These are phyloP conservation scores for Microcebus griseorufus DNA, from an alignment of 2,113 vertebrate species.

Conservation along the genomic window DNA sequence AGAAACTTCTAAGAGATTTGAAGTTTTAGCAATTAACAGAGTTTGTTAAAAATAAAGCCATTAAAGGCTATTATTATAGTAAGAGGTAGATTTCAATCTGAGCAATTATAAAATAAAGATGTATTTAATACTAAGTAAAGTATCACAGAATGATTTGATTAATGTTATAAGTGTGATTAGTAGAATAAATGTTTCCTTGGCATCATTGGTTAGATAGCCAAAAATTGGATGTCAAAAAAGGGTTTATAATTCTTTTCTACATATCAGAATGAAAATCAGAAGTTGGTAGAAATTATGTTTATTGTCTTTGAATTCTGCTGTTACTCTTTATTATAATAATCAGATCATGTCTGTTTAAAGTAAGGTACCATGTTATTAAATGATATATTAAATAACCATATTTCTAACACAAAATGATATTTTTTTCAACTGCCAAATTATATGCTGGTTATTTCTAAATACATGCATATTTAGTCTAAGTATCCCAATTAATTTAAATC, in stretches of 20 bases:
- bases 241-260: not conserved
- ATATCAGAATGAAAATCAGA: slow-evolving; percentile 1
- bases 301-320: not conserved
- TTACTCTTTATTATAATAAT: not conserved
- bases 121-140: slow-evolving; percentile 46
- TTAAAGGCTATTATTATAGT: slow-evolving; percentile 45
- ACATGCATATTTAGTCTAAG: not conserved
- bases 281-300: not conserved
- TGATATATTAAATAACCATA: not conserved
- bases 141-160: not conserved
- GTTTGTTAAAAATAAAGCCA: not conserved
- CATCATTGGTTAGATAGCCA: not conserved
- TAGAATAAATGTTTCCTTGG: not conserved
- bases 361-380: not conserved
- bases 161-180: not conserved
- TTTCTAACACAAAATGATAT: not conserved
- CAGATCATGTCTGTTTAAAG: not conserved
- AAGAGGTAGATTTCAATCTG: slow-evolving; percentile 47
- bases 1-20: slow-evolving; percentile 55
- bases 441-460: not conserved
- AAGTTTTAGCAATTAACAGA: slow-evolving; percentile 53
- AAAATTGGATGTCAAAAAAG: not conserved
- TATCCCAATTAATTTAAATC: not conserved
- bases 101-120: not conserved
- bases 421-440: not conserved